phyloP scores from a whole-genome alignment of 2,113 vertebrate genomes.

The Crotalus tigris region DNA sequence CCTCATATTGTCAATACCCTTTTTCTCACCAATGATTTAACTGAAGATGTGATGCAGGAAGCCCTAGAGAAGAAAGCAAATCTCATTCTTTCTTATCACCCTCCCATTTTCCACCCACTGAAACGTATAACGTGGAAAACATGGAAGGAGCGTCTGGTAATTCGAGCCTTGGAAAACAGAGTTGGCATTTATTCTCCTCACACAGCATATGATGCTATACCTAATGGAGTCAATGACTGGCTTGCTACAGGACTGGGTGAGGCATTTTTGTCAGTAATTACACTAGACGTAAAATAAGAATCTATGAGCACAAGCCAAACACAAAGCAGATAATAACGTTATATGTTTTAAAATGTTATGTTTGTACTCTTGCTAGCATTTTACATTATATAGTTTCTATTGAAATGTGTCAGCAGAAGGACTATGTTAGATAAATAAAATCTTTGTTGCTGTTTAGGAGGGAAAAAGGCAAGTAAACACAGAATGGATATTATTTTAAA shows the following conservation, averaged over 20 bases:
- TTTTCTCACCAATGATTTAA: slow-evolving; percentile 90
- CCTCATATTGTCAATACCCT: slow-evolving; percentile 77
- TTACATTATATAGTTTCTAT: not conserved
- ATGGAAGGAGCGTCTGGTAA: slow-evolving; percentile 89
- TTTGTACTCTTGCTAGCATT: not conserved
- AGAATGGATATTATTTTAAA: not conserved
- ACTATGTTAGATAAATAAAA: not conserved
- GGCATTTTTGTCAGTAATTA: slow-evolving; percentile 20
- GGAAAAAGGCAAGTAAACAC: not conserved
- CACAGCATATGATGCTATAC: slow-evolving; percentile 83
- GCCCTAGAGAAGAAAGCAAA: slow-evolving; percentile 75
- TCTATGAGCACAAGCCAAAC: not conserved
- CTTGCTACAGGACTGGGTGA: slow-evolving; percentile 80
- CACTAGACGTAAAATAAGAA: not conserved
- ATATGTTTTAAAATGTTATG: not conserved
- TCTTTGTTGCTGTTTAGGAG: not conserved
- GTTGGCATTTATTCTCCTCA: slow-evolving; percentile 91
- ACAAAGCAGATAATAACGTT: not conserved
- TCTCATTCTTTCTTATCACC: slow-evolving; percentile 92
- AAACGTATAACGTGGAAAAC: slow-evolving; percentile 77
- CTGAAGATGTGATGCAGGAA: slow-evolving; percentile 86
- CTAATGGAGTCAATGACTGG: slow-evolving; percentile 89
- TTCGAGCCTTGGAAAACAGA: slow-evolving; percentile 84
- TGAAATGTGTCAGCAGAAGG: not conserved
- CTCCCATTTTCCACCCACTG: slow-evolving; percentile 85